Conservation (phyloP, 2,888 invertebrate species). For the Xanthostigma xanthostigma region DNA sequence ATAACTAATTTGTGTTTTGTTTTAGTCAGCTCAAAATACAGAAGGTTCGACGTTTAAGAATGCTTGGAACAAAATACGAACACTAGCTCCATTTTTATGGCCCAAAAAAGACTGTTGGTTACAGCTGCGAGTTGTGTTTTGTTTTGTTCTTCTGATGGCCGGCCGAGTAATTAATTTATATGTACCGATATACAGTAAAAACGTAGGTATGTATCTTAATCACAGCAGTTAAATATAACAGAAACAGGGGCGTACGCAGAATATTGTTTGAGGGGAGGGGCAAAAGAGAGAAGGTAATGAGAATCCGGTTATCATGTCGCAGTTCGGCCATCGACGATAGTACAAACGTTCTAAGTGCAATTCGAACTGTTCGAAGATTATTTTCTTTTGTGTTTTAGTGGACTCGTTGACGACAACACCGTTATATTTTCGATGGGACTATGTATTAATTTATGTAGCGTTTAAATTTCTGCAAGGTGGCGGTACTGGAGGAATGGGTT, state of each 20-base stretch:
- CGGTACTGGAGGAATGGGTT: slow-evolving; percentile 82
- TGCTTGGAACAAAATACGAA: slow-evolving; percentile 60
- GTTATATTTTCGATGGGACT: slow-evolving; percentile 70
- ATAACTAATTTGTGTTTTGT: slow-evolving; percentile 7
- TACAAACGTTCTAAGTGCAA: too few species aligned
- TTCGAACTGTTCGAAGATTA: too few species aligned
- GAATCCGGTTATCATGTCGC: too few species aligned
- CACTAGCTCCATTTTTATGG: slow-evolving; percentile 86
- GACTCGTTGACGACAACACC: slow-evolving; percentile 54
- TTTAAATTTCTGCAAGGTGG: slow-evolving; percentile 94
- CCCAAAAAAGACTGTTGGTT: slow-evolving; percentile 64
- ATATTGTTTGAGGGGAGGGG: too few species aligned
- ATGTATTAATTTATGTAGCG: slow-evolving; percentile 68
- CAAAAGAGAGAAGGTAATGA: too few species aligned
- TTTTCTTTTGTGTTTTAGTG: slow-evolving; percentile 37
- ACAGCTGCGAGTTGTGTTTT: slow-evolving; percentile 70
- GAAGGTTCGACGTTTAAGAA: slow-evolving; percentile 65
- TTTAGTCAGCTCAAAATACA: slow-evolving; percentile 20
- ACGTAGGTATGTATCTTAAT: slow-evolving; percentile 53
- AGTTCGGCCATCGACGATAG: too few species aligned
- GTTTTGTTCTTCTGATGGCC: slow-evolving; percentile 56
- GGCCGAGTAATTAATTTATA: slow-evolving; percentile 82
- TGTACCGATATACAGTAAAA: slow-evolving; percentile 85
- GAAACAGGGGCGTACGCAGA: too few species aligned
- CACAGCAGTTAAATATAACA: too few species aligned